A percentile compares a stretch with the other conserved stretches of the same genome.
These are phyloP conservation scores for Serranochromis macrocephalus DNA, from an alignment of 2,113 vertebrate species.

Conservation along the genomic window DNA sequence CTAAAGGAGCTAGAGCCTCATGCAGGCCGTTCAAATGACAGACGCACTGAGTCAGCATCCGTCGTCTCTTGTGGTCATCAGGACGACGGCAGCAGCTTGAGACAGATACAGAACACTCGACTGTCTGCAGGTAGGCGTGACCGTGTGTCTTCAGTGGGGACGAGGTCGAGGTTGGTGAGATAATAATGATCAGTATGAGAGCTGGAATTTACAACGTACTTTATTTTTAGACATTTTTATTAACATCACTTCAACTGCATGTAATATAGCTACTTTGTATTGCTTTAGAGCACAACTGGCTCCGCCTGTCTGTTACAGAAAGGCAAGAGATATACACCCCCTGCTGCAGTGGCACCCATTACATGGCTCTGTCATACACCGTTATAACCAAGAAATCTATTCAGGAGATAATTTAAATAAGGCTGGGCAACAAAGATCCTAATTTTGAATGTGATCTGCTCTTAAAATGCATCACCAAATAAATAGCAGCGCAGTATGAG, in stretches of 20 bases:
- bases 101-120: not conserved
- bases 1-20: not conserved
- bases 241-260: not conserved
- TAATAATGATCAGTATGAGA: not conserved
- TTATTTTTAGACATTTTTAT: not conserved
- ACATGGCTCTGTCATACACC: not conserved
- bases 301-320: not conserved
- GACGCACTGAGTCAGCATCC: not conserved
- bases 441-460: not conserved
- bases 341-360: not conserved
- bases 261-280: not conserved
- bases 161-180: not conserved
- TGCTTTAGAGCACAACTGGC: not conserved
- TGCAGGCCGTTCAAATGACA: not conserved
- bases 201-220: not conserved
- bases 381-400: not conserved
- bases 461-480: not conserved
- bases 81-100: not conserved
- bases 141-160: not conserved
- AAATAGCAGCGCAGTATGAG: not conserved
- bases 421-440: not conserved
- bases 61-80: not conserved
- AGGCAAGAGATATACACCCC: not conserved
- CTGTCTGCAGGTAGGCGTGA: not conserved
- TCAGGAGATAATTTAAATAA: not conserved